These are phyloP conservation scores for Varanus salvator DNA, from an alignment of 2,113 vertebrate species.

Conservation along the genomic window DNA sequence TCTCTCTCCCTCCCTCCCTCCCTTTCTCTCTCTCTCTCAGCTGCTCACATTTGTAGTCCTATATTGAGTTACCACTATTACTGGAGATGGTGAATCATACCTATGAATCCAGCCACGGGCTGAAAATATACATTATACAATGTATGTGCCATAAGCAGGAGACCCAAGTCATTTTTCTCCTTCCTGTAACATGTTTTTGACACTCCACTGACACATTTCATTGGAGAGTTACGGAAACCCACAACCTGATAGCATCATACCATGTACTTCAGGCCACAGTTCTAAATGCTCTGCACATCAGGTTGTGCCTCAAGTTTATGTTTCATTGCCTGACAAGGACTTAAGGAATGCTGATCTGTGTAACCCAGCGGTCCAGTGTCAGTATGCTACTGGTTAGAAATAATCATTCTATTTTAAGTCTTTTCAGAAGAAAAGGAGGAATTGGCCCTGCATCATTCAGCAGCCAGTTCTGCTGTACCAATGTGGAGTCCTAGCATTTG, in stretches of 20 bases:
- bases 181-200: background rate
- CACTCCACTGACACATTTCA: background rate
- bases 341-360: background rate
- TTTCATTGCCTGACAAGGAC: background rate
- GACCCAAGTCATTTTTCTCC: background rate
- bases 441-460: background rate
- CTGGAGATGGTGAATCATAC: background rate
- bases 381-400: background rate
- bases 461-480: background rate
- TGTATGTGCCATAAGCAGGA: background rate
- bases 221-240: background rate
- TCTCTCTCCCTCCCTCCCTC: background rate
- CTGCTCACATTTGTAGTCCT: no score
- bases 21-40: no score
- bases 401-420: background rate
- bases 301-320: background rate
- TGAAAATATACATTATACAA: no score
- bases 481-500: background rate
- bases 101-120: background rate
- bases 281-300: background rate
- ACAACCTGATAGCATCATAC: background rate
- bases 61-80: background rate
- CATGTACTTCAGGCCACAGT: background rate
- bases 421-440: background rate
- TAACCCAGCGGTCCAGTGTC: background rate